A percentile compares a stretch with the other conserved stretches of the same genome.
phyloP scores from a whole-genome alignment of 2,113 vertebrate genomes.

The Apeltes quadracus region DNA sequence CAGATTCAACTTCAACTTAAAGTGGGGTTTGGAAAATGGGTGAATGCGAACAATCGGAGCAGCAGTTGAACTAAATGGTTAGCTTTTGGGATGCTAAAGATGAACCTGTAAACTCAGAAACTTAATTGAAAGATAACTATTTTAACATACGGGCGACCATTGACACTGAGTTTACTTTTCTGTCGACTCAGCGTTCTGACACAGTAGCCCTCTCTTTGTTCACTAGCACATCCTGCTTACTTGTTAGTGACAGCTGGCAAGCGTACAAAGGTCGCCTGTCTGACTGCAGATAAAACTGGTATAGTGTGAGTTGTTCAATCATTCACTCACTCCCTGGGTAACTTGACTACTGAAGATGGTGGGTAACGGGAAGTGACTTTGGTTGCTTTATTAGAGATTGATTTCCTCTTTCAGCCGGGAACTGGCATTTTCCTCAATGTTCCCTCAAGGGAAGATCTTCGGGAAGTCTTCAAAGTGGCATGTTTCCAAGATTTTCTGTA shows the following conservation, averaged over 20 bases:
- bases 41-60: background rate
- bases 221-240: conserved; percentile 15
- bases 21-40: conserved; percentile 13
- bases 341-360: background rate
- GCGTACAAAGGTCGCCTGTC: conserved; percentile 48
- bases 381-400: conserved; percentile 37
- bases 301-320: background rate
- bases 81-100: background rate
- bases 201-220: conserved; percentile 23
- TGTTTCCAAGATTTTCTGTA: too few relatives aligned
- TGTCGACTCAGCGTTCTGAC: conserved; percentile 18
- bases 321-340: conserved; percentile 16
- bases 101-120: background rate
- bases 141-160: background rate
- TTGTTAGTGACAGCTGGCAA: conserved; percentile 25
- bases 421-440: conserved; percentile 48
- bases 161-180: background rate
- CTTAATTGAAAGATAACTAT: background rate
- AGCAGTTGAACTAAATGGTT: background rate
- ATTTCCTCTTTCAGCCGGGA: conserved; percentile 42
- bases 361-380: conserved; percentile 32
- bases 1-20: conserved; percentile 14
- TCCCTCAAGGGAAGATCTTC: conserved; percentile 33
- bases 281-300: conserved; percentile 8
- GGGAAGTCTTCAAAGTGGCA: too few relatives aligned